Conservation (phyloP, 2,888 invertebrate genomes). For the Nyleta sp. region DNA sequence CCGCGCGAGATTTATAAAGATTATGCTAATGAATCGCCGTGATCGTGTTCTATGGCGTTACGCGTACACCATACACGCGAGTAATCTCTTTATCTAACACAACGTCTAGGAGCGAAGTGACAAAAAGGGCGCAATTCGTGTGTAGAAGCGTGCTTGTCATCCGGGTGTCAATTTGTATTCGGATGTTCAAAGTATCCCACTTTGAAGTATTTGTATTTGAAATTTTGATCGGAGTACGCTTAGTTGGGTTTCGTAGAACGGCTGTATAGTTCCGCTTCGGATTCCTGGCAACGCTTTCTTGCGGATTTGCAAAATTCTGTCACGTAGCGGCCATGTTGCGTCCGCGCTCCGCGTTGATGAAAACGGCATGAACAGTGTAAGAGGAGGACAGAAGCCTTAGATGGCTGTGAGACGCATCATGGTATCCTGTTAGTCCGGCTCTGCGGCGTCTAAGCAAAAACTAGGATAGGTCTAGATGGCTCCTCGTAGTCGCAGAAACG, state of each 20-base stretch:
- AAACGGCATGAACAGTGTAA: constrained; percentile 72
- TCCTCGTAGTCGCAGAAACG: constrained; percentile 59
- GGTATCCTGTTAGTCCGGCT: constrained; percentile 67
- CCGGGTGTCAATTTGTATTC: constrained; percentile 44
- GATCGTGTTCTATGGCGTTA: constrained; percentile 71
- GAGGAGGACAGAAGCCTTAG: constrained; percentile 73
- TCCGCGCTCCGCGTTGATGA: no score
- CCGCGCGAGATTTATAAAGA: constrained; percentile 75
- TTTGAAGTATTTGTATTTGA: no score
- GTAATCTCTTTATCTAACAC: constrained; percentile 74
- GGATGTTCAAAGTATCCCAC: no score
- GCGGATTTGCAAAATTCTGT: no score
- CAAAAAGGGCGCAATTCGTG: constrained; percentile 23
- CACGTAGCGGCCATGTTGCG: no score
- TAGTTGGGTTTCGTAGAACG: no score
- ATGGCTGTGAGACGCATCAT: constrained; percentile 73
- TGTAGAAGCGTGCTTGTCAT: constrained; percentile 8
- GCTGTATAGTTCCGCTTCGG: no score
- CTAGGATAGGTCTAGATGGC: constrained; percentile 79
- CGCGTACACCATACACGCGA: constrained; percentile 69
- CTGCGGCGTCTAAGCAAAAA: constrained; percentile 74
- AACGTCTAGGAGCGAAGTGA: constrained; percentile 47
- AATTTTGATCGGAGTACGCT: no score
- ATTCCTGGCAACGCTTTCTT: no score
- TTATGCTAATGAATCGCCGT: constrained; percentile 77